These are phyloP conservation scores for Hylaea fasciaria DNA, from an alignment of 2,888 invertebrate genomes.

Conservation along the genomic window DNA sequence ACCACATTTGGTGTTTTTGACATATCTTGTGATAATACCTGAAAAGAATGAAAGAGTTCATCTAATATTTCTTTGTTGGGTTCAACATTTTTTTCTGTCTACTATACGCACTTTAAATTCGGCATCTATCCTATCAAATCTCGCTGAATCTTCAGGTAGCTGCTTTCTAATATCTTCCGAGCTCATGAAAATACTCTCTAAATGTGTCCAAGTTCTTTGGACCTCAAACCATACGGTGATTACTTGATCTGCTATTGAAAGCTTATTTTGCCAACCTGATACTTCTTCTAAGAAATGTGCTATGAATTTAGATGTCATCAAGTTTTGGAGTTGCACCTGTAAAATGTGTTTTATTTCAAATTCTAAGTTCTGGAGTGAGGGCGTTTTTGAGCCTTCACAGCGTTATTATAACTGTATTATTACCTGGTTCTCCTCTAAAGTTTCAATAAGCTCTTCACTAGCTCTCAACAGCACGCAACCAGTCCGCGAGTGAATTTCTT, in stretches of 20 bases:
- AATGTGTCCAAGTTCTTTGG: slow-evolving; percentile 98
- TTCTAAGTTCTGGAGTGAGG: neutral
- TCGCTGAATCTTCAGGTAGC: slow-evolving; percentile 95
- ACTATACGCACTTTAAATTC: slow-evolving; percentile 91
- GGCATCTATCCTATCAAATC: slow-evolving; percentile 95
- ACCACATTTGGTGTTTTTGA: slow-evolving; percentile 94
- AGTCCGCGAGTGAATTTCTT: slow-evolving; percentile 94
- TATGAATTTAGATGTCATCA: slow-evolving; percentile 98
- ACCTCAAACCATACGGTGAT: slow-evolving; percentile 97
- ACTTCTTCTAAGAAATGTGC: slow-evolving; percentile 98
- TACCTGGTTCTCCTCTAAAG: slow-evolving; percentile 98
- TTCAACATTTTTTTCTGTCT: neutral
- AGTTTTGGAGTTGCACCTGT: slow-evolving; percentile 96
- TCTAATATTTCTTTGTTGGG: neutral
- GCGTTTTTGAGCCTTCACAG: too few relatives aligned
- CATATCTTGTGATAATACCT: slow-evolving; percentile 90
- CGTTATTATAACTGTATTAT: too few relatives aligned
- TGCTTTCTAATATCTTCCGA: slow-evolving; percentile 98
- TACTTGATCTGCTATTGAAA: slow-evolving; percentile 97
- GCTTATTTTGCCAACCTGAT: slow-evolving; percentile 96
- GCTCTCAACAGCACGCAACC: slow-evolving; percentile 94
- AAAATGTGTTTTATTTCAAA: slow-evolving; percentile 25
- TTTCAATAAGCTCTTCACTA: slow-evolving; percentile 98
- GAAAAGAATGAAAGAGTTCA: slow-evolving; percentile 38
- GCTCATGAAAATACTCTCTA: slow-evolving; percentile 99